phyloP scores from a whole-genome alignment of 2,113 vertebrate genomes.

The Oryctolagus cuniculus region DNA sequence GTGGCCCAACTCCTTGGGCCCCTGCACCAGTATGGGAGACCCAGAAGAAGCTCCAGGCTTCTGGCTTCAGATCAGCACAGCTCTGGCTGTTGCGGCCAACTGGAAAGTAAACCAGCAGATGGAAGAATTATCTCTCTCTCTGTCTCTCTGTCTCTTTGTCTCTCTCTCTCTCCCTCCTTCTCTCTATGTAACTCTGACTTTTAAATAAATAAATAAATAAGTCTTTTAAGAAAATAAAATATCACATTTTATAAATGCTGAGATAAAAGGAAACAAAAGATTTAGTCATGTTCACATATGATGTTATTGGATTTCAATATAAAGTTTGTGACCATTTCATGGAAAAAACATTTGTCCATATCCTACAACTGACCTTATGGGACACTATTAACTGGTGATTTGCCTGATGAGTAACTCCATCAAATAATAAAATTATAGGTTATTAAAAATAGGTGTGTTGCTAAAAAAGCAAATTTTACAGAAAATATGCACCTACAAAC shows the following conservation, averaged over 20 bases:
- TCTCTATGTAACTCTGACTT: too few species aligned
- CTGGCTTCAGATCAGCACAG: too few species aligned
- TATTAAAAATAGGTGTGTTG: not conserved
- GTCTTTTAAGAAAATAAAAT: not conserved
- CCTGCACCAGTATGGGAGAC: too few species aligned
- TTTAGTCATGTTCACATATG: not conserved
- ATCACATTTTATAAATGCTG: not conserved
- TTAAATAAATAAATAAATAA: too few species aligned
- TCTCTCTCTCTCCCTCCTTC: too few species aligned
- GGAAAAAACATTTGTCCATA: not conserved
- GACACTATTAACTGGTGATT: not conserved
- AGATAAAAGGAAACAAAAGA: not conserved
- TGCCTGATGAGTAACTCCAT: not conserved
- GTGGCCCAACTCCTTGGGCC: too few species aligned
- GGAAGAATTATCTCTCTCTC: too few species aligned
- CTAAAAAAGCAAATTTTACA: not conserved
- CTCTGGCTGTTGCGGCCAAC: too few species aligned
- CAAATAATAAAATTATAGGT: not conserved
- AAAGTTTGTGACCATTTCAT: not conserved
- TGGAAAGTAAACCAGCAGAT: too few species aligned
- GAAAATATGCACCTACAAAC: too few species aligned
- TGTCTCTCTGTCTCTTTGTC: too few species aligned
- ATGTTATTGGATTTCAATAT: not conserved
- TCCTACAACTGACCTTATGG: not conserved
- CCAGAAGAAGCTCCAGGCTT: too few species aligned